These are phyloP conservation scores for Caenorhabditis sp. DNA, from an alignment of 2,888 invertebrate genomes.

Conservation along the genomic window DNA sequence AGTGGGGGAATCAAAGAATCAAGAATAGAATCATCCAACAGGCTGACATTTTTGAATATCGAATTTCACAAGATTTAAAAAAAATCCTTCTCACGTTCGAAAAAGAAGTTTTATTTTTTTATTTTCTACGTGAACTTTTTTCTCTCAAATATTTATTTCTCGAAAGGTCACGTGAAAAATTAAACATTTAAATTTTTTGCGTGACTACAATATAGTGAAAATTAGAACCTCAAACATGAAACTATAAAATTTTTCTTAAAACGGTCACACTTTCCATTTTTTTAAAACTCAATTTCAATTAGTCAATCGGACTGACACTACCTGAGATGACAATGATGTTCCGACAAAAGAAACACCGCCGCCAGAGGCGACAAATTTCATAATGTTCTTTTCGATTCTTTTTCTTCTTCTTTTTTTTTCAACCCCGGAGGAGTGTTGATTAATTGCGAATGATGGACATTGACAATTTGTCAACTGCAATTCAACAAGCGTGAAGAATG, in stretches of 20 bases:
- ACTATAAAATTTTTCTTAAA: background rate
- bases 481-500: background rate
- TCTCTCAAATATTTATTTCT: too few relatives aligned
- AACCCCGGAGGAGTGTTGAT: background rate
- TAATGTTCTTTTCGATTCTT: background rate
- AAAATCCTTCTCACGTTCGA: too few relatives aligned
- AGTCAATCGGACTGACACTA: background rate
- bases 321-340: background rate
- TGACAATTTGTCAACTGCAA: background rate
- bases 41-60: too few relatives aligned
- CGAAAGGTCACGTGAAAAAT: too few relatives aligned
- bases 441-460: background rate
- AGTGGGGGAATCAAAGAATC: too few relatives aligned
- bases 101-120: too few relatives aligned
- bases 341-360: background rate
- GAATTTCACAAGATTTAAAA: too few relatives aligned
- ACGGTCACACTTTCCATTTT: background rate
- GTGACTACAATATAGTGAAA: too few relatives aligned
- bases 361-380: slow-evolving; percentile 1
- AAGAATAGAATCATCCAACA: too few relatives aligned
- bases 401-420: background rate
- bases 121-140: too few relatives aligned
- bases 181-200: too few relatives aligned
- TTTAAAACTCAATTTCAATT: background rate
- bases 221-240: too few relatives aligned